phyloP scores from a whole-genome alignment of 2,113 vertebrate genomes.

The Chloropsis cyanopogon region DNA sequence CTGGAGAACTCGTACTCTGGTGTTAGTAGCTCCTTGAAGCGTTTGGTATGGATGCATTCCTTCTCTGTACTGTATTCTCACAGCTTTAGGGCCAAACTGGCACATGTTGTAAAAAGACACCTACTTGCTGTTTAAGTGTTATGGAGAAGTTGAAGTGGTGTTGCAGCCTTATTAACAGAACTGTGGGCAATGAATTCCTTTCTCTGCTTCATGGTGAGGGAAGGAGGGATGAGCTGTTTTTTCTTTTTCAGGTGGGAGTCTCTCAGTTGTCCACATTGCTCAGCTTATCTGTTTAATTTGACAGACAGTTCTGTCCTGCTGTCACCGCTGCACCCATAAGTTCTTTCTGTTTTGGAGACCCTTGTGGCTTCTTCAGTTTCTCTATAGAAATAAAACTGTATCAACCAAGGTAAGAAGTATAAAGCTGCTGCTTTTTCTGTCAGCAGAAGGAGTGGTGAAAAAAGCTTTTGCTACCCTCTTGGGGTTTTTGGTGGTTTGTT shows the following conservation, averaged over 20 bases:
- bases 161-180: not conserved
- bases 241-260: not conserved
- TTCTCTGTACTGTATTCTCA: not conserved
- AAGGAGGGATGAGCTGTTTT: not conserved
- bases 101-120: not conserved
- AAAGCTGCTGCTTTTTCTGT: not conserved
- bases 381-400: not conserved
- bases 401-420: not conserved
- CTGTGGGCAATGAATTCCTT: not conserved
- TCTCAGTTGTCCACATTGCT: not conserved
- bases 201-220: not conserved
- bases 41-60: not conserved
- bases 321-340: not conserved
- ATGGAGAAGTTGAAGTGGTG: not conserved
- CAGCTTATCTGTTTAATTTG: not conserved
- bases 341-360: not conserved
- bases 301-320: not conserved
- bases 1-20: not conserved
- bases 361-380: not conserved
- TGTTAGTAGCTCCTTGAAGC: not conserved
- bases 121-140: not conserved
- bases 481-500: not conserved
- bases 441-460: not conserved
- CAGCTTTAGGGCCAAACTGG: not conserved
- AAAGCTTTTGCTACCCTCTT: not conserved